Evolutionary conservation across 2,113 vertebrate species (phyloP), one percentile per base, ranked within the genome.

Genomic region (Setophaga kirtlandii): DNA sequence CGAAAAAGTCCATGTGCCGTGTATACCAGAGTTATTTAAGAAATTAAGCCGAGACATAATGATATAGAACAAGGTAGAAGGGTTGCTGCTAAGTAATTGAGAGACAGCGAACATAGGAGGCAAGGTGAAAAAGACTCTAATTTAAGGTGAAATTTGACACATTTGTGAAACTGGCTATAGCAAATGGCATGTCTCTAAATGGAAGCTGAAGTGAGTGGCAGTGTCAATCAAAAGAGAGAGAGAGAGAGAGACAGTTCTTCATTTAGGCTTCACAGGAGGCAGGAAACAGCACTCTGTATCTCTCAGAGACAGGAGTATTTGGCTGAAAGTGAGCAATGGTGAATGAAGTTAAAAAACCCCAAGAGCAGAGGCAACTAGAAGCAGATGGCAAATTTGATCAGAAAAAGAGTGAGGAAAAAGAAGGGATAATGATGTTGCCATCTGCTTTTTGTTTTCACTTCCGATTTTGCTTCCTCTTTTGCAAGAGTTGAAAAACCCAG

Each of bases 371-470:
- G 49, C 7, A 14, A 53, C 46, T 59, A 82, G 76, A 81, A 90
- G 42, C 71, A 90, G 69, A 77, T 75, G 73, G 68, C 92, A 90
- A 87, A 89, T 52, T 67, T 60, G 42, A 74, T 83, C 71, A 78
- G 78, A 81, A 83, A 53, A 84, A 18, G 25, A 74, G 30, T n/a
- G 63, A 92, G 39, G 59, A 73, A 77, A 93, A 85, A 62, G 55
- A 86, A 70, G 35, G 33, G 9, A 59, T 64, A 44, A 52, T 59
- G 37, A 65, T 90, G 46, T 80, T 91, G 44, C 55, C 6, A 2
- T 88, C 23, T 55, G 64, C 52, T 83, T 91, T 92, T 94, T 71
- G 28, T 67, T 89, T 92, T 74, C 68, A 55, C 17, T 90, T 94
- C 49, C 68, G 56, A 56, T 90, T 95, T 89, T 87, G 24, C 56